Base-by-base conservation (phyloP, 2,888 invertebrate genomes). In the Ptychoptera albimana region DNA sequence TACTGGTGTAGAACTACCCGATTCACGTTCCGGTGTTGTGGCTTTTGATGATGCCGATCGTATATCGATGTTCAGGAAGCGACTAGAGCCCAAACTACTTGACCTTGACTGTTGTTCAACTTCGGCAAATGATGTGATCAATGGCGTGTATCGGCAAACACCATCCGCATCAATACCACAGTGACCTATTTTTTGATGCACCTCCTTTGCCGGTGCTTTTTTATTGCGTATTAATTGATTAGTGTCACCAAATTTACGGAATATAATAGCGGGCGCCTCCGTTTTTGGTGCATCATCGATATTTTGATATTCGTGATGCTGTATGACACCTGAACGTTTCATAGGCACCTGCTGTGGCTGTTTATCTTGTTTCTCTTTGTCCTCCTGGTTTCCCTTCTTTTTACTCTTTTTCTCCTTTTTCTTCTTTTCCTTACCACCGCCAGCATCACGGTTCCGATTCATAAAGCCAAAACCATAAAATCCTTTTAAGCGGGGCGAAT, bases 161-260 rank as follows among this genome's bases (percentile, higher is more conserved):
- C 23, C 23, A 23, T 32, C 32, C 32, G n/a, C 32, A 11, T 37
- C 8, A 13, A n/a, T 35, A 31, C 7, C 30, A 35, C 13, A 16
- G 29, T 6, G 38, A 8, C 11, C 37, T 32, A 32, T 38, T 34
- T 12, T n/a, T 12, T 29, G 37, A 35, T 4, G 31, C 14, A 29
- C 31, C 30, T 6, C 11, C 30, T 29, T 42, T 15, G 12, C 11
- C 31, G 13, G 10, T n/a, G 48, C 48, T 23, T 46, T 48, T 13
- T 48, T 48, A 39, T 46, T 50, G 39, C 47, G 50, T 9, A 43
- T 10, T 15, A 50, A 16, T 16, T 47, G 39, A 45, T 50, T 51
- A 3, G 53, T 53, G 36, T 53, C 53, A 15, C 53, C 53, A 38
- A 53, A 53, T 48, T 50, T 49, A 10, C 53, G 42, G 39, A 42